phyloP scores from a whole-genome alignment of 1,140 invertebrate species.

The Solen grandis region DNA sequence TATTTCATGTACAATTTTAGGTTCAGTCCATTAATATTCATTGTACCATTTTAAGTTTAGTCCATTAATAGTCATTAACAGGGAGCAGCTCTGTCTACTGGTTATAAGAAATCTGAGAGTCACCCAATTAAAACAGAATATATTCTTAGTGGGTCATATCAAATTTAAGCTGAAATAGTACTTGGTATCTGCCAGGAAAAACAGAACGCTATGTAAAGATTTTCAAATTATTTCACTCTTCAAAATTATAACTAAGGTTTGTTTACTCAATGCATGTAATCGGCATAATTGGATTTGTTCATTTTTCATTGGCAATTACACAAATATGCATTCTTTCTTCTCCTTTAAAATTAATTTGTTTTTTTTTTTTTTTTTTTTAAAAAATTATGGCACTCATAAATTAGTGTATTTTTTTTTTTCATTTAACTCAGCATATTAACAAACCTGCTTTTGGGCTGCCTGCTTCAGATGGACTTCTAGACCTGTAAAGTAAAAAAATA shows the following conservation, averaged over 20 bases:
- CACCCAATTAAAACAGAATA: no score
- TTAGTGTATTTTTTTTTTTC: background rate
- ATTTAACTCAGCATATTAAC: background rate
- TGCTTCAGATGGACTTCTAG: slow-evolving; percentile 17
- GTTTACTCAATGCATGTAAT: background rate
- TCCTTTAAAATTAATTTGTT: background rate
- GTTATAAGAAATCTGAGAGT: no score
- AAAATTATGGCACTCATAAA: background rate
- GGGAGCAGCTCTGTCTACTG: no score
- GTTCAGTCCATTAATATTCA: no score
- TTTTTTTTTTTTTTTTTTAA: background rate
- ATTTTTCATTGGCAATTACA: no score
- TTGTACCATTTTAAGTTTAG: no score
- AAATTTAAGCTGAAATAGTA: no score
- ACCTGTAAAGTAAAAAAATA: slow-evolving; percentile 15
- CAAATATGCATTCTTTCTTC: background rate
- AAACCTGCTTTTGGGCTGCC: slow-evolving; percentile 19
- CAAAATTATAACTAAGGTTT: background rate
- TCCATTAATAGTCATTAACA: no score
- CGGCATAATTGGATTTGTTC: no score
- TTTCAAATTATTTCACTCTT: background rate
- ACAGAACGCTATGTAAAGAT: background rate
- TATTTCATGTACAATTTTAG: background rate
- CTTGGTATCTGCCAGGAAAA: no score
- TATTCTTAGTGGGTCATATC: no score